Evolutionary conservation across 2,797 vertebrate genomes (phyloP), one percentile per base, ranked within the genome.

Genomic region (Sebastes wilsoni): DNA sequence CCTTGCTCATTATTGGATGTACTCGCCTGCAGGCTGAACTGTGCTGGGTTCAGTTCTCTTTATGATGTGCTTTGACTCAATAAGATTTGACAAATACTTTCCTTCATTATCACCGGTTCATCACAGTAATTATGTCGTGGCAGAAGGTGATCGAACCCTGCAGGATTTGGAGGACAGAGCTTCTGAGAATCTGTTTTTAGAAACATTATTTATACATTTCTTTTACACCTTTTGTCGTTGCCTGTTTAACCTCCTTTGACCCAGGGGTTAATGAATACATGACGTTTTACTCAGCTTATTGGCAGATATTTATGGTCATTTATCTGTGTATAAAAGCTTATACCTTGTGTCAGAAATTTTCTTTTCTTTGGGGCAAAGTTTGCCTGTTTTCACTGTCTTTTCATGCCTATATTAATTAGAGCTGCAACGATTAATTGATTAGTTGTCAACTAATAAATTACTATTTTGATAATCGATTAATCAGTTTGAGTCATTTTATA

Each of bases 1-100:
- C 36, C 12, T 27, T 11, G 92, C 96, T 96, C 96, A 95, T 96
- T 96, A 95, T 93, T 93, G 92, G 78, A 93, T 91, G 94, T 88
- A 83, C 93, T 92, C 91, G 94, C 96, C 96, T 96, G 88, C 91
- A 96, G 95, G 96, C 94, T 93, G 88, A 96, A 94, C 94, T 84
- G 88, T 91, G 96, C 93, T 85, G 86, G 88, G 89, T 93, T 92
- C 84, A 83, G 32, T 68, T 84, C 49, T 68, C 87, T 95, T 91
- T 58, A 82, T 86, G 76, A 82, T 86, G 74, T 80, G 79, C 71
- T 77, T 75, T 69, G 83, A 83, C 78, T 91, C 77, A 82, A 85
- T 89, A 88, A 82, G 68, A 80, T 68, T 87, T 86, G 61, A 89
- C 82, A 88, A 90, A 91, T 42, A 72, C 67, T 82, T 81, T 81